Evolutionary conservation across 2,797 vertebrate species (phyloP), one percentile per base, ranked within the genome.

Genomic region (Sebastes jordani): DNA sequence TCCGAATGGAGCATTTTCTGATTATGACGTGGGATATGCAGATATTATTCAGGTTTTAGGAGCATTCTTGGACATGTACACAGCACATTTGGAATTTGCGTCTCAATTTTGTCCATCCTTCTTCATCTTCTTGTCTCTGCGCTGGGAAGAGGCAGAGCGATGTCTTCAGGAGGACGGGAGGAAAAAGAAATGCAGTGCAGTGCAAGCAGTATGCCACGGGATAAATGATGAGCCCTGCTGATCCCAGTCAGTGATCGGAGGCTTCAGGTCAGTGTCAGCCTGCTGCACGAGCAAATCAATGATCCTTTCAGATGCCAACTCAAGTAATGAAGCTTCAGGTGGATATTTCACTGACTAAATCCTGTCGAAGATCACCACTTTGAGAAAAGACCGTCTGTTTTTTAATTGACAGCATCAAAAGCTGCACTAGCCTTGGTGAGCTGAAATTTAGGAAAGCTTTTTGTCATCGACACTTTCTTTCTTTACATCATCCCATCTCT

Each of bases 151-250:
- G 36, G 73, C 60, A 34, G 74, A 73, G 54, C 5, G 6, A 11
- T 55, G 71, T 54, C 59, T 75, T 29, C 9, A 22, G 36, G 10
- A 58, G 22, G 59, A 36, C 23, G 8, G 27, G 4, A 30, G 36
- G 5, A 49, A 49, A 6, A 14, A 0, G 56, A 20, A 56, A 54
- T 69, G 78, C 58, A 20, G 76, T 73, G 86, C 82, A 56, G 74
- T 9, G 80, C 54, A 13, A 85, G 87, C 86, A 75, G 76, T 52
- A 56, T 76, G 66, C 71, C 83, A 65, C 13, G 1, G 60, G 82
- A 86, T 77, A 76, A 92, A 83, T 82, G 81, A 90, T 86, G 85
- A 83, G 74, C 76, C 65, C 72, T 55, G 77, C 83, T 82, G 86
- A 84, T 87, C 78, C 77, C 82, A 38, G 65, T 34, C 72, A 78